These are phyloP conservation scores for Elanus axillaris DNA, from an alignment of 2,113 vertebrate genomes.

Conservation along the genomic window DNA sequence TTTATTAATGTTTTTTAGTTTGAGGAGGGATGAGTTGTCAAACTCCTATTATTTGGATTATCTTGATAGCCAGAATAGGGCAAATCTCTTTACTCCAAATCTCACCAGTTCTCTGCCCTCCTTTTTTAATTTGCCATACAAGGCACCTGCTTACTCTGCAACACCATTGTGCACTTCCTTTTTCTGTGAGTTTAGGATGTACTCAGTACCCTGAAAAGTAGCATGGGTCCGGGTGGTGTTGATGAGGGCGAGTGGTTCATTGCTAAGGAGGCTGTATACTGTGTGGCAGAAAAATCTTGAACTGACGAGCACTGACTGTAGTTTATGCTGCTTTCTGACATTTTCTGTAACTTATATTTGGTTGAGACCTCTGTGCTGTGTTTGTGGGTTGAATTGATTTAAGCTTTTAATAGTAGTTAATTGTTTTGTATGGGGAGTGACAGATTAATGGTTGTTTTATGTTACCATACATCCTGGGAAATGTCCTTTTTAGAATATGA, in stretches of 20 bases:
- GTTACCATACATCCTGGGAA: neutral
- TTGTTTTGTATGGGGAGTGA: neutral
- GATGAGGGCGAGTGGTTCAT: neutral
- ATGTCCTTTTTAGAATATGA: neutral
- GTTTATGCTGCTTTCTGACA: neutral
- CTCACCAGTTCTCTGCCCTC: rapidly evolving
- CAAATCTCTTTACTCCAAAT: neutral
- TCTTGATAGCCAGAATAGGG: neutral
- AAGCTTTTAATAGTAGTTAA: neutral
- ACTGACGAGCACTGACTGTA: neutral
- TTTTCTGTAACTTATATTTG: neutral
- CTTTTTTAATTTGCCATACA: neutral
- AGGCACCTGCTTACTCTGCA: neutral
- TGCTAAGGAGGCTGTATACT: neutral
- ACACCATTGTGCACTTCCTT: neutral
- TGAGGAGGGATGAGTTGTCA: neutral
- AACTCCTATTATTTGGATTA: neutral
- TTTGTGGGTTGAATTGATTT: neutral
- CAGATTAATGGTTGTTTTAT: neutral
- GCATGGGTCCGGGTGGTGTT: neutral
- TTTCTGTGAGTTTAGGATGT: neutral
- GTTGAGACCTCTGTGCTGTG: neutral
- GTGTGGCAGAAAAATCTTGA: neutral
- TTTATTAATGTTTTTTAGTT: neutral
- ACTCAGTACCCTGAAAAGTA: neutral